Evolutionary conservation across 2,113 vertebrate genomes (phyloP).

Genomic region (Phoenicopterus ruber): DNA sequence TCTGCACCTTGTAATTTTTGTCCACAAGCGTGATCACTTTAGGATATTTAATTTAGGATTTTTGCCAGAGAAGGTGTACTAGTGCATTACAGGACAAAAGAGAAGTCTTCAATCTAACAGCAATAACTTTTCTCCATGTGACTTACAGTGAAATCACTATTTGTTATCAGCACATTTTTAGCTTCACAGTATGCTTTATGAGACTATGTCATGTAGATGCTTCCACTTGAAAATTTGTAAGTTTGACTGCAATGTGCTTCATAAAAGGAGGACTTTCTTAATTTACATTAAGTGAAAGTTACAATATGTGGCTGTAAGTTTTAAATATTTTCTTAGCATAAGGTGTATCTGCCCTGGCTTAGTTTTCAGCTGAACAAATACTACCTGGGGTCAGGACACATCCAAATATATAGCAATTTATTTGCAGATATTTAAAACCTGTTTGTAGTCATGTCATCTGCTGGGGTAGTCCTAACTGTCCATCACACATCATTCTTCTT

Average conservation of each 20-base stretch:
- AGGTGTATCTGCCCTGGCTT: background rate
- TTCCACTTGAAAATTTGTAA: background rate
- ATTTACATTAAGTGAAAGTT: background rate
- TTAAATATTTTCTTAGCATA: background rate
- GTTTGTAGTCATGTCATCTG: background rate
- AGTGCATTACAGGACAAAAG: background rate
- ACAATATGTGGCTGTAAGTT: background rate
- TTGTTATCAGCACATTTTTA: background rate
- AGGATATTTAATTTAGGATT: background rate
- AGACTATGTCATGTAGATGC: background rate
- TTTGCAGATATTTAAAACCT: conserved; percentile 3
- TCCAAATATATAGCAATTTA: background rate
- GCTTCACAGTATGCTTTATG: background rate
- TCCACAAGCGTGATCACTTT: background rate
- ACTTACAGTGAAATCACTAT: background rate
- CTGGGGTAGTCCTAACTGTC: background rate
- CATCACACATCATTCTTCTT: background rate
- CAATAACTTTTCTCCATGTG: background rate
- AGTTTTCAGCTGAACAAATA: background rate
- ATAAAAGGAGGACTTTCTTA: background rate
- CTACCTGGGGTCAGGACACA: background rate
- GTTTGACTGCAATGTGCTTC: background rate
- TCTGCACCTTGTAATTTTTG: background rate
- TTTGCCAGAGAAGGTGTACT: background rate
- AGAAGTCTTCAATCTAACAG: background rate